Conservation (phyloP, 2,113 vertebrate species). For the Lepus americanus region DNA sequence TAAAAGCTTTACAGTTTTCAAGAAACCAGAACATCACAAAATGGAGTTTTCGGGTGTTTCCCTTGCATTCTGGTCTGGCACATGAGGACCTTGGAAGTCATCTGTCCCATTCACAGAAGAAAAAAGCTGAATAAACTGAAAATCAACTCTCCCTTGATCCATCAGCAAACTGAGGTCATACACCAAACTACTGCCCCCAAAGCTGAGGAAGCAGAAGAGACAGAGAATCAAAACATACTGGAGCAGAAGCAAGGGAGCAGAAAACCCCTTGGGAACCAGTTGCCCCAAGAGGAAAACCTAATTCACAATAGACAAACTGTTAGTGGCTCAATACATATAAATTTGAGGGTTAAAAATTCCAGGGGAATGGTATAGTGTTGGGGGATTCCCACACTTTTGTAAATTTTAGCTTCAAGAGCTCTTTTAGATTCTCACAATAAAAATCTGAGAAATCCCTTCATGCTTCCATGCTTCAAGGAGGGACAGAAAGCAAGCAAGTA, state of each 20-base stretch:
- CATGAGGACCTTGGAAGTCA: conserved; percentile 17
- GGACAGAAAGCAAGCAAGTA: not conserved
- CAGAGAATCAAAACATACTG: not conserved
- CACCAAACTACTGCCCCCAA: not conserved
- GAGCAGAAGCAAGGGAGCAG: not conserved
- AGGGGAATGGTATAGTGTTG: not conserved
- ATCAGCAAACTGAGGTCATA: not conserved
- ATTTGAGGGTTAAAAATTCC: not conserved
- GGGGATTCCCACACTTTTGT: not conserved
- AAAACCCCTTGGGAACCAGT: not conserved
- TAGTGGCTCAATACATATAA: not conserved
- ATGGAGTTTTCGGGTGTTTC: not conserved
- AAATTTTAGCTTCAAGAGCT: conserved; percentile 16
- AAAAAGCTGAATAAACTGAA: not conserved
- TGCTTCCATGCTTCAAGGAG: not conserved
- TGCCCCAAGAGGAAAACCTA: not conserved
- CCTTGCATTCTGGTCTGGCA: not conserved
- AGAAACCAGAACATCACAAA: conserved; percentile 23
- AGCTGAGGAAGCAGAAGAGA: conserved; percentile 44
- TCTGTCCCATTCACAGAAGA: not conserved
- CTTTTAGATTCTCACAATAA: not conserved
- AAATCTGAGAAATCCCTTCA: not conserved
- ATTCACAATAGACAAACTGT: not conserved
- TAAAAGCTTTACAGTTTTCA: conserved; percentile 43
- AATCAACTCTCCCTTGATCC: not conserved